Base-by-base conservation (phyloP, 2,888 invertebrate species). In the Neuroscelio doddi region DNA sequence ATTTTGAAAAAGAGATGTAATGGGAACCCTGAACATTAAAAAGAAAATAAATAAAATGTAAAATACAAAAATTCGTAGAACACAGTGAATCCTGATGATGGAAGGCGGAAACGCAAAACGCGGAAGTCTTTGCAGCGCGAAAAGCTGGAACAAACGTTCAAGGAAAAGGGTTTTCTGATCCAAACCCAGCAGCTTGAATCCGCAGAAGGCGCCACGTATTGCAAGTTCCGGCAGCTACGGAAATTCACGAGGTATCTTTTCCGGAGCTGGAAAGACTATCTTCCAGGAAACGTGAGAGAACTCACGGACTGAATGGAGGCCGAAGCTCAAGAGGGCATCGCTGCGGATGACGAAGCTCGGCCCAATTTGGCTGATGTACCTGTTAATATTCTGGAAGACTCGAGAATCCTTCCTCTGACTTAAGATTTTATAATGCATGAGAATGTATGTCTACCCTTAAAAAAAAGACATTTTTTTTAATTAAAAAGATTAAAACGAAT, bases 161-260 rank as follows among this genome's bases (percentile, higher is more conserved):
- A 94, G 76, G 96, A 96, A 79, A 95, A 95, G 77, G 96, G 96
- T 0, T 96, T 96, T 81, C 86, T 96, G 42, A 96, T 96, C 53
- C 96, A 96, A 81, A 96, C 96, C 0, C 96, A 96, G 81, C 96
- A 96, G 80, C 85, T 96, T 46, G 95, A 96, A 79, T 95, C 95
- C 0, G 95, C 96, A 0, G 96, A 96, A 80, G 96, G 96, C 0
- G 95, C 96, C 0, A 96, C 96, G 0, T 96, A 96, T 78, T 96
- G 96, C 84, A 96, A 96, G 83, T 96, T 96, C 80, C 86, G 96
- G 41, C 96, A 96, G 80, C 86, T 96, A 17, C 87, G 95, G 68
- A 96, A 96, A 82, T 96, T 96, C 79, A 96, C 96, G 0, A 88
- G 96, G 47, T 96, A 96, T 80, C 86, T 96, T 66, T 95, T 96